These are phyloP conservation scores for Spinus olivaceus DNA, from an alignment of 2,797 vertebrate species.

Conservation along the genomic window DNA sequence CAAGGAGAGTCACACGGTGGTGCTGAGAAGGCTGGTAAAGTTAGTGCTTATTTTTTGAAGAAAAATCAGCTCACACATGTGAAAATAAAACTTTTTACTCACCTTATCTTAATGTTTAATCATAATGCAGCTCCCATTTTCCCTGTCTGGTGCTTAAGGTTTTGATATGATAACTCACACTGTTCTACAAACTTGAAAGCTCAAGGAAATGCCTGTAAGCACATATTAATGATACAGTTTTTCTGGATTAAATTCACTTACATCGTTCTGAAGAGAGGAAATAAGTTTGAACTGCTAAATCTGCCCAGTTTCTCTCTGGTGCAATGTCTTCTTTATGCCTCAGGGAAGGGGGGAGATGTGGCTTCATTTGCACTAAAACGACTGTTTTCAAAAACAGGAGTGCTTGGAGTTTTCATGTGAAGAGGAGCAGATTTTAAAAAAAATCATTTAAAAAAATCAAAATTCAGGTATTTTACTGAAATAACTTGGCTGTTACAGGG, in stretches of 20 bases:
- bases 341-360: not conserved
- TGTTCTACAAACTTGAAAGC: not conserved
- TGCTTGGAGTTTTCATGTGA: not conserved
- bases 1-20: not conserved
- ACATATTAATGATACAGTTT: slow-evolving; percentile 9
- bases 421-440: not conserved
- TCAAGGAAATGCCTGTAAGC: slow-evolving; percentile 1
- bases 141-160: not conserved
- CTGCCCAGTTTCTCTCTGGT: not conserved
- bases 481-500: not conserved
- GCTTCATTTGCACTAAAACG: not conserved
- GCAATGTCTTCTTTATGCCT: not conserved
- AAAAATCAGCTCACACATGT: not conserved
- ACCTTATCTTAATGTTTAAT: not conserved
- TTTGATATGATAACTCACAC: slow-evolving; percentile 16
- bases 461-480: not conserved
- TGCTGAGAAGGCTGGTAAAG: not conserved
- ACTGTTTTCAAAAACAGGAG: not conserved
- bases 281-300: not conserved
- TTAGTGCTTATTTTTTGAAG: not conserved
- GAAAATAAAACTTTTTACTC: slow-evolving; percentile 17
- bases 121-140: not conserved
- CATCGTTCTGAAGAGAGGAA: not conserved
- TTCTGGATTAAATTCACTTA: slow-evolving; percentile 25
- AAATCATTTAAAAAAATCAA: not conserved